Evolutionary conservation across 2,888 invertebrate species (phyloP).

Genomic region (Yponomeuta cagnagella): DNA sequence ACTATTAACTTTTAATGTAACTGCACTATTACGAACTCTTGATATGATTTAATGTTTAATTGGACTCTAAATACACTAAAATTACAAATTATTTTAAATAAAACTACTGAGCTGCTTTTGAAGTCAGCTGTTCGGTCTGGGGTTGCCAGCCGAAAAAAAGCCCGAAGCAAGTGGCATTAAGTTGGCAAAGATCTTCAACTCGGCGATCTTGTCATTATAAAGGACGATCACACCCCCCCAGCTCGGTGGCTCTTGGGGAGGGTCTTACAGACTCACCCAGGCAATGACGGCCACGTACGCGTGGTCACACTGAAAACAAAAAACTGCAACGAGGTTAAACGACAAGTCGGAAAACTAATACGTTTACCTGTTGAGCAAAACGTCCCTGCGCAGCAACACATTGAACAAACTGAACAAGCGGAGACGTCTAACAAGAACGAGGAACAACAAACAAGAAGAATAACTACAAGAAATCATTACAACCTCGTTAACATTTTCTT

Average conservation of each 20-base stretch:
- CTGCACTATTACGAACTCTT: no score
- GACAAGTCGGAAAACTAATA: conserved; percentile 11
- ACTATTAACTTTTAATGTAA: no score
- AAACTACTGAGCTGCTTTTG: no score
- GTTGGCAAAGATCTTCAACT: conserved; percentile 6
- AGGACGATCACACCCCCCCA: conserved; percentile 16
- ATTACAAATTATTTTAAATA: no score
- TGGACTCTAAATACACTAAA: no score
- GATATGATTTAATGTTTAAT: no score
- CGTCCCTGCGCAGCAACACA: background rate
- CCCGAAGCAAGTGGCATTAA: conserved; percentile 9
- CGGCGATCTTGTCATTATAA: conserved; percentile 14
- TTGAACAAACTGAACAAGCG: background rate
- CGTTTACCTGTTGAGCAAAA: background rate
- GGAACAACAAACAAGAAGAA: background rate
- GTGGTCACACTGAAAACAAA: conserved; percentile 18
- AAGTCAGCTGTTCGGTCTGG: no score
- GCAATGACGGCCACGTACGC: conserved; percentile 13
- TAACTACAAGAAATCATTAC: no score
- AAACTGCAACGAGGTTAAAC: background rate
- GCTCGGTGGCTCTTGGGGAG: conserved; percentile 15
- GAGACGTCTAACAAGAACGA: background rate
- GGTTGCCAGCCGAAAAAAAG: background rate
- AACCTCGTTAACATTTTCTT: no score
- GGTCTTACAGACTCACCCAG: conserved; percentile 13